These are phyloP conservation scores for Melanocharis versteri DNA, from an alignment of 2,113 vertebrate species.

Conservation along the genomic window DNA sequence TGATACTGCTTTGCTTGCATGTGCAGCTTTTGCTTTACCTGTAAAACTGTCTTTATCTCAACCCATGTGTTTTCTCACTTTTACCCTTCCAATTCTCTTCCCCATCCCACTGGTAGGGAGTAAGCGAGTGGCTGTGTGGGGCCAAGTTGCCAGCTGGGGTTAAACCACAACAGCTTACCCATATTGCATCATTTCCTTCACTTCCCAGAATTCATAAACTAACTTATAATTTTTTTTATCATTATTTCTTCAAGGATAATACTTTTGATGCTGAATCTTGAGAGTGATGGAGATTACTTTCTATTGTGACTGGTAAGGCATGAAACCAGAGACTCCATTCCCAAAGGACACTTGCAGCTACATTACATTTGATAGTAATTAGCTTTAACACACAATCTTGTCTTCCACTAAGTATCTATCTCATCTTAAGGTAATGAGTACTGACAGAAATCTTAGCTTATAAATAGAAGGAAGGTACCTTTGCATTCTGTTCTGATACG, in stretches of 20 bases:
- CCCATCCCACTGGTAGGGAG: neutral
- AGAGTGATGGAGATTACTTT: neutral
- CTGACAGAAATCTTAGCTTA: conserved; percentile 64
- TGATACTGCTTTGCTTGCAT: neutral
- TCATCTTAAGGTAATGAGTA: conserved; percentile 60
- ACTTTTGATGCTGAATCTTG: neutral
- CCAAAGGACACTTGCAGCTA: conserved; percentile 4
- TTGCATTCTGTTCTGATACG: conserved; percentile 57
- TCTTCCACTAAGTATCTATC: conserved; percentile 47
- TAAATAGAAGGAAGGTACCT: conserved; percentile 64
- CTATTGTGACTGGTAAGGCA: neutral
- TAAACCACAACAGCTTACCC: neutral
- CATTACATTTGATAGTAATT: conserved; percentile 35
- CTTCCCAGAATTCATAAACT: neutral
- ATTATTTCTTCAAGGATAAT: neutral
- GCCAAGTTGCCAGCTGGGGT: neutral
- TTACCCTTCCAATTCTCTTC: neutral
- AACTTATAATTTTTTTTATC: neutral
- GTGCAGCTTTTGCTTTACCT: neutral
- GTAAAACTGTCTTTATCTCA: neutral
- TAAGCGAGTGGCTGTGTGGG: neutral
- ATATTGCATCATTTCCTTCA: neutral
- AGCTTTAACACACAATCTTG: conserved; percentile 53
- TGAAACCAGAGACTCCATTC: neutral
- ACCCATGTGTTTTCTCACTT: neutral